Percentiles rank a stretch among this genome's conserved stretches.
These are phyloP conservation scores for Paguma larvata DNA, from an alignment of 2,797 vertebrate species.

Conservation along the genomic window DNA sequence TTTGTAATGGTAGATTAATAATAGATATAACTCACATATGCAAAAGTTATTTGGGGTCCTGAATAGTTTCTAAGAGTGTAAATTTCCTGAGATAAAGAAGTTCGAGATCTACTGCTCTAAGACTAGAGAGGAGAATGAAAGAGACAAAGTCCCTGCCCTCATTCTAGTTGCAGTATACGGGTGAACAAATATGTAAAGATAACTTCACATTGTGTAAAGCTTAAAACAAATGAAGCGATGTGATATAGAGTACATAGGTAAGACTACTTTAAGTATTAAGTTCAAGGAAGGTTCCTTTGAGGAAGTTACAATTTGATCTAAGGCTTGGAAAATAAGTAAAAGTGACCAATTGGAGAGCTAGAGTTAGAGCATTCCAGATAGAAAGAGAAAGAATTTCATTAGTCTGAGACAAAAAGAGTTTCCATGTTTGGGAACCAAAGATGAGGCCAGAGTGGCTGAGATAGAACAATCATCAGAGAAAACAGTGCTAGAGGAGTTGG, in stretches of 20 bases:
- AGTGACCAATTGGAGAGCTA: neutral
- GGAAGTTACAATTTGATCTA: slow-evolving; percentile 1
- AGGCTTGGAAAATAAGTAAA: neutral
- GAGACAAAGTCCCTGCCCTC: neutral
- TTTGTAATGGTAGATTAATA: slow-evolving; percentile 18
- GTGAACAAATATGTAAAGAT: neutral
- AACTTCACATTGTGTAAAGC: neutral
- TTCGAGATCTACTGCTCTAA: neutral
- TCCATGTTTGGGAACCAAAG: neutral
- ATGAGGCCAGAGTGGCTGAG: neutral
- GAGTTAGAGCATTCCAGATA: neutral
- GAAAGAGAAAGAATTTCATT: neutral
- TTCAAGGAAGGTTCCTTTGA: neutral
- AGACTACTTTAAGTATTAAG: neutral
- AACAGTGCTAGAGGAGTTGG: neutral
- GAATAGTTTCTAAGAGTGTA: neutral
- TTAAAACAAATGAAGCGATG: neutral
- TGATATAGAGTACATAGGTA: neutral
- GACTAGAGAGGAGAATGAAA: neutral
- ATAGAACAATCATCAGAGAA: neutral
- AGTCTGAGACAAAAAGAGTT: neutral
- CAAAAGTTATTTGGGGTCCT: neutral
- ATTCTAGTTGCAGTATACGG: neutral
- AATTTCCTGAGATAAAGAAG: neutral
- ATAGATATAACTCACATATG: neutral